Percentiles rank a stretch among this genome's conserved stretches.
These are phyloP conservation scores for Oreochromis mossambicus DNA, from an alignment of 2,797 vertebrate species.

Conservation along the genomic window DNA sequence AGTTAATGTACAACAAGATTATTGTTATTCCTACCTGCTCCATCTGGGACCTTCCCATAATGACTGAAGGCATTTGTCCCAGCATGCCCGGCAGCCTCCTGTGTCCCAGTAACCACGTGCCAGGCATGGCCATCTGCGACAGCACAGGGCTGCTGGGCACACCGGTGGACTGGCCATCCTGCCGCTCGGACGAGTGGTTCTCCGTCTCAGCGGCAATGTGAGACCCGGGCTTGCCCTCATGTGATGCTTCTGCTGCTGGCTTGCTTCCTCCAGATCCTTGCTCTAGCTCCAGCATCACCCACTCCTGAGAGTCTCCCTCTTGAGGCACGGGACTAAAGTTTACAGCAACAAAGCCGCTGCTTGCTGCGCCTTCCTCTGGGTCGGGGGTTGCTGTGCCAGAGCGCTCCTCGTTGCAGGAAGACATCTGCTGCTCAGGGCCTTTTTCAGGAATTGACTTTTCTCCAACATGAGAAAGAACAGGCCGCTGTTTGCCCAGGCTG, in stretches of 20 bases:
- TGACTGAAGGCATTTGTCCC: slow-evolving; percentile 80
- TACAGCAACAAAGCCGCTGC: slow-evolving; percentile 91
- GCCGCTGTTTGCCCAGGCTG: slow-evolving; percentile 75
- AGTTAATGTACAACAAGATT: background rate
- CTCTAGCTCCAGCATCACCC: slow-evolving; percentile 95
- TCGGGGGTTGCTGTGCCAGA: slow-evolving; percentile 81
- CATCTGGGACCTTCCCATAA: slow-evolving; percentile 82
- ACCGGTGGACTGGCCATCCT: slow-evolving; percentile 67
- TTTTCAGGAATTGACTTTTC: slow-evolving; percentile 60
- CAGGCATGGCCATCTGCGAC: slow-evolving; percentile 82
- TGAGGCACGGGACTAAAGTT: slow-evolving; percentile 90
- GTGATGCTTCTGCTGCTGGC: slow-evolving; percentile 32
- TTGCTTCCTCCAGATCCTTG: slow-evolving; percentile 84
- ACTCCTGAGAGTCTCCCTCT: slow-evolving; percentile 92
- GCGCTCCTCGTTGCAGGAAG: slow-evolving; percentile 83
- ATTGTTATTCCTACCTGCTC: slow-evolving; percentile 79
- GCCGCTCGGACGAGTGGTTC: slow-evolving; percentile 61
- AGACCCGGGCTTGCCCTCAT: slow-evolving; percentile 79
- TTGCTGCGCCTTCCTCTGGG: slow-evolving; percentile 83
- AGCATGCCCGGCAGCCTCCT: slow-evolving; percentile 85
- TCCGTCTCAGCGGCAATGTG: slow-evolving; percentile 68
- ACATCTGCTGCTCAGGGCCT: slow-evolving; percentile 62
- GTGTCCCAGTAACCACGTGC: slow-evolving; percentile 79
- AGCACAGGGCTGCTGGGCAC: slow-evolving; percentile 75
- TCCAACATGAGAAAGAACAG: slow-evolving; percentile 69